Evolutionary conservation across 2,888 invertebrate genomes (phyloP).

Genomic region (Plagodis dolabraria): DNA sequence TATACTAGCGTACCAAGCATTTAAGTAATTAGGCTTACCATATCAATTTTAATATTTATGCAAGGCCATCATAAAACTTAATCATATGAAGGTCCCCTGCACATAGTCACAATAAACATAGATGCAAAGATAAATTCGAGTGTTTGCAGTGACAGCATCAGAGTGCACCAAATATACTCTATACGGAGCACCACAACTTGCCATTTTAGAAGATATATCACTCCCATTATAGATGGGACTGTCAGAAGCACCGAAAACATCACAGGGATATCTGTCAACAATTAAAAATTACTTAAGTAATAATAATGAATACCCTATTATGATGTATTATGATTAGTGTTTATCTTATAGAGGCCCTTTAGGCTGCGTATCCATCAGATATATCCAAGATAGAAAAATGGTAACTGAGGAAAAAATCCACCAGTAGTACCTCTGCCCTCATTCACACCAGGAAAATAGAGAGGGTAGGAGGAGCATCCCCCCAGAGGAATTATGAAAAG

Average conservation of each 20-base stretch:
- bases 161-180: conserved; percentile 94
- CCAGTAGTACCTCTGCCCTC: no score
- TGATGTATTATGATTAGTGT: background rate
- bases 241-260: conserved; percentile 93
- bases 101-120: conserved; percentile 88
- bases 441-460: no score
- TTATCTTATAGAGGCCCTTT: background rate
- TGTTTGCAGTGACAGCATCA: conserved; percentile 92
- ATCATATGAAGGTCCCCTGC: conserved; percentile 86
- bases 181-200: conserved; percentile 94
- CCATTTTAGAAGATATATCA: conserved; percentile 93
- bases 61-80: conserved; percentile 42
- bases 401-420: no score
- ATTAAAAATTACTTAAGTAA: background rate
- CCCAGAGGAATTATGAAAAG: no score
- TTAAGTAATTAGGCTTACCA: no score
- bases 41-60: background rate
- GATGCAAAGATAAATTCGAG: conserved; percentile 93
- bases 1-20: no score
- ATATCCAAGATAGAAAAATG: no score
- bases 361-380: no score
- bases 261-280: conserved; percentile 89
- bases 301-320: background rate
- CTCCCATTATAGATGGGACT: conserved; percentile 92
- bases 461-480: no score